Base-by-base conservation (phyloP, 1,140 invertebrate genomes). In the Formica selysi region DNA sequence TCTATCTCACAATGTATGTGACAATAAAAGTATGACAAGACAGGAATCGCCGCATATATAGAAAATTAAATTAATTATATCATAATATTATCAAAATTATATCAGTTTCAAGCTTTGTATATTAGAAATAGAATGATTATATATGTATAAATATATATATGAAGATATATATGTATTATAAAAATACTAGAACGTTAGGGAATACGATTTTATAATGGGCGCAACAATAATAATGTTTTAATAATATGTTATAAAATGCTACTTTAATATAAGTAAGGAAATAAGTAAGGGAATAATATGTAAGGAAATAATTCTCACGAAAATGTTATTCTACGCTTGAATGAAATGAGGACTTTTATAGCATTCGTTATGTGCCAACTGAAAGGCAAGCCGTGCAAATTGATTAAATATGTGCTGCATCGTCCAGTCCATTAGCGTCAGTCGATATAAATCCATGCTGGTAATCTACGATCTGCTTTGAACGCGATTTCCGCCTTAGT, bases 401-500 rank as follows among this genome's bases (percentile, higher is more conserved):
- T 64, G 81, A 85, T 85, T 78, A 70, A 78, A 78, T 78, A 78
- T 84, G 3, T 44, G 29, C 41, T 29, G 41, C 32, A 59, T 62
- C 48, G 26, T 57, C 22, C 54, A 62, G 57, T 76, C 38, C 48
- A 79, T 80, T 68, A 85, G 2, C 32, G 26, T 44, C n/a, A 22
- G 29, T 26, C 11, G 26, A 41, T 29, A 48, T 59, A 51, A 59
- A 62, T 22, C 22, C 22, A 32, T 48, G 44, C 22, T 4, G 61
- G 29, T 38, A 32, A 80, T 70, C 32, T 78, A 62, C 61, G 59
- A 65, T 85, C 41, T 38, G 48, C 36, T 48, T 26, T 4, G 64
- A 70, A 61, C 32, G 29, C 54, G 73, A 79, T 83, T 86, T 88
- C 78, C 86, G 86, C 11, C 62, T 16, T 32, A 41, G 44, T 61